Evolutionary conservation across 2,797 vertebrate genomes (phyloP).

Genomic region (Nannoperca obscura): DNA sequence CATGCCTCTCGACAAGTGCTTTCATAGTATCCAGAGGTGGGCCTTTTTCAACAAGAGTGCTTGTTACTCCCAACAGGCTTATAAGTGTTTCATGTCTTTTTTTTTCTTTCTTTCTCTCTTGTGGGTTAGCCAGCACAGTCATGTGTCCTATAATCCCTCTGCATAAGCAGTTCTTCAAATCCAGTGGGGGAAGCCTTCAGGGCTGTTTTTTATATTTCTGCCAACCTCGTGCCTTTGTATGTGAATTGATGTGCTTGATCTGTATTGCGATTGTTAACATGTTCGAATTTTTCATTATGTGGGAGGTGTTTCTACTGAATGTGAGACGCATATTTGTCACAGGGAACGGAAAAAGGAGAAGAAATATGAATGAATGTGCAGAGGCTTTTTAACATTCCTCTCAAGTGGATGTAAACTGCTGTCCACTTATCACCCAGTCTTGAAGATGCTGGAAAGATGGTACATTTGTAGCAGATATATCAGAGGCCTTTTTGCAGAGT

Average conservation of each 20-base stretch:
- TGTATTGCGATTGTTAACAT: constrained; percentile 7
- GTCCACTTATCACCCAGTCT: neutral
- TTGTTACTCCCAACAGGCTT: constrained; percentile 35
- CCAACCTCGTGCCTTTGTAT: constrained; percentile 31
- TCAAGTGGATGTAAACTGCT: neutral
- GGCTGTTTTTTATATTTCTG: constrained; percentile 46
- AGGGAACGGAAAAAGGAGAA: neutral
- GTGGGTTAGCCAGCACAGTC: constrained; percentile 58
- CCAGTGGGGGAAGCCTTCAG: constrained; percentile 50
- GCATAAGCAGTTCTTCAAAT: constrained; percentile 60
- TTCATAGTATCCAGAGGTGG: constrained; percentile 11
- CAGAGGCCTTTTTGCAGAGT: neutral
- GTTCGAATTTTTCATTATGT: constrained; percentile 15
- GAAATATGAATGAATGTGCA: neutral
- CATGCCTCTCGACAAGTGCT: constrained; percentile 25
- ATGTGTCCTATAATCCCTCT: constrained; percentile 72
- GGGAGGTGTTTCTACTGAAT: constrained; percentile 9
- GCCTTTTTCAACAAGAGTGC: constrained; percentile 10
- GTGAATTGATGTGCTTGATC: constrained; percentile 20
- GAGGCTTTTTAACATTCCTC: neutral
- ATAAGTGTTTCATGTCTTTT: constrained; percentile 29
- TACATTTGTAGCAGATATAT: neutral
- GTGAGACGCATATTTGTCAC: constrained; percentile 6
- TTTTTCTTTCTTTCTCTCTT: constrained; percentile 43
- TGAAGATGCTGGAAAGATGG: constrained; percentile 4